Base-by-base conservation (phyloP, 2,888 invertebrate species). In the Aleiodes leptofemur region DNA sequence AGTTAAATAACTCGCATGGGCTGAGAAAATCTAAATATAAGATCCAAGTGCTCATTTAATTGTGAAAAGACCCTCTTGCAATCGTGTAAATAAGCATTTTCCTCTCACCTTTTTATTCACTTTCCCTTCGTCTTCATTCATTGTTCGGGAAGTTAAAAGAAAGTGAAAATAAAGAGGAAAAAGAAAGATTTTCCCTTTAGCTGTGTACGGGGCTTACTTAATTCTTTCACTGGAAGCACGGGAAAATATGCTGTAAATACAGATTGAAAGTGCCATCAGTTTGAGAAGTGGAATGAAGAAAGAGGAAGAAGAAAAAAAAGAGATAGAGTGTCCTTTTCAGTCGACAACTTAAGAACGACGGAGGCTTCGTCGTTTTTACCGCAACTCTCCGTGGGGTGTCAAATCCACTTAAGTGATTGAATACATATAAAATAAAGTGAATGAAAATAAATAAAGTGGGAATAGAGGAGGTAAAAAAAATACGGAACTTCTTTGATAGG, bases 211-310 rank as follows among this genome's bases (percentile, higher is more conserved):
- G 16, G 34, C 68, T 31, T 51, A 50, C 34, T 14, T 51, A 68
- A 68, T 50, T 51, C 50, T n/a, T 8, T 29, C 51, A 68, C 31
- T 31, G 23, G 51, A 51, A 51, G 31, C 31, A 31, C 68, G 31
- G 51, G 68, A 31, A 64, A 64, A 50, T 51, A 50, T 68, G 68
- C 51, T 51, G 68, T 68, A 68, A 68, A 50, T 68, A 68, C 68
- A 68, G 50, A 68, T 68, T 68, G 68, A 68, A 68, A 68, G 68
- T 68, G 51, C 68, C 68, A 68, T 68, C 68, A 68, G 51, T 43
- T 64, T 51, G 68, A 68, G 50, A 51, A 31, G 31, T 43, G 11
- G 43, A 43, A 43, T 43, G 43, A 9, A 31, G 14, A 11, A 13
- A 66, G 29, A n/a, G 2, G 23, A 23, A 23, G 23, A 34, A 34